Evolutionary conservation across 2,797 vertebrate genomes (phyloP).

Genomic region (Sparidentex hasta): DNA sequence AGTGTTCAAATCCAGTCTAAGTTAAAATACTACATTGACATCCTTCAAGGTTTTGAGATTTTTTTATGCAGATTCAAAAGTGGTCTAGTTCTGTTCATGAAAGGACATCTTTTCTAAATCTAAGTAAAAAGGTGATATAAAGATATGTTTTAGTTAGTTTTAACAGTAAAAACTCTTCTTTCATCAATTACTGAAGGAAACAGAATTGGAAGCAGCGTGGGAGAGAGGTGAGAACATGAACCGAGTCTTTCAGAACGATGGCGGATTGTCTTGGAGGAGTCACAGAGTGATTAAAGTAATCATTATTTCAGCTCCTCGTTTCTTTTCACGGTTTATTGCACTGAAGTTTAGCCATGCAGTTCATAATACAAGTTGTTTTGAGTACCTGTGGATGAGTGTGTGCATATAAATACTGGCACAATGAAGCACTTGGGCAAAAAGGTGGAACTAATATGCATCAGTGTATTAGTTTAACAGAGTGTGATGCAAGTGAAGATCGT

Average conservation of each 20-base stretch:
- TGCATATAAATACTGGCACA: not conserved
- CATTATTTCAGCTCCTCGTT: slow-evolving; percentile 22
- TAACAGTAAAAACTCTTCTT: slow-evolving; percentile 14
- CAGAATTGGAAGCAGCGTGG: not conserved
- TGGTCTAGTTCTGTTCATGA: not conserved
- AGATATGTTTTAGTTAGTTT: slow-evolving; percentile 6
- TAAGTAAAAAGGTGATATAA: slow-evolving; percentile 17
- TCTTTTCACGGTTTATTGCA: slow-evolving; percentile 31
- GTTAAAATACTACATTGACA: not conserved
- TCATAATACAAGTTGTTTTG: slow-evolving; percentile 16
- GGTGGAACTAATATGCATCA: not conserved
- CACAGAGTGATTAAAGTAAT: slow-evolving; percentile 29
- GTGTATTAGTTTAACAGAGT: not conserved
- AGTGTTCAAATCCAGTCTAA: not conserved
- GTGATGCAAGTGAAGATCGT: not conserved
- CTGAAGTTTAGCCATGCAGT: slow-evolving; percentile 25
- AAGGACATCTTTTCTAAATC: slow-evolving; percentile 2
- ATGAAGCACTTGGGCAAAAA: slow-evolving; percentile 9
- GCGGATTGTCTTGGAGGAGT: slow-evolving; percentile 1
- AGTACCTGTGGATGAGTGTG: not conserved
- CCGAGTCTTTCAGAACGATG: not conserved
- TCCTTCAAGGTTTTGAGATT: slow-evolving; percentile 16
- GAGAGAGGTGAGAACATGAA: slow-evolving; percentile 45
- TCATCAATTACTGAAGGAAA: slow-evolving; percentile 27
- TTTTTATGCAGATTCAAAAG: not conserved